Conservation (phyloP, 2,113 vertebrate genomes). For the Sardina pilchardus region DNA sequence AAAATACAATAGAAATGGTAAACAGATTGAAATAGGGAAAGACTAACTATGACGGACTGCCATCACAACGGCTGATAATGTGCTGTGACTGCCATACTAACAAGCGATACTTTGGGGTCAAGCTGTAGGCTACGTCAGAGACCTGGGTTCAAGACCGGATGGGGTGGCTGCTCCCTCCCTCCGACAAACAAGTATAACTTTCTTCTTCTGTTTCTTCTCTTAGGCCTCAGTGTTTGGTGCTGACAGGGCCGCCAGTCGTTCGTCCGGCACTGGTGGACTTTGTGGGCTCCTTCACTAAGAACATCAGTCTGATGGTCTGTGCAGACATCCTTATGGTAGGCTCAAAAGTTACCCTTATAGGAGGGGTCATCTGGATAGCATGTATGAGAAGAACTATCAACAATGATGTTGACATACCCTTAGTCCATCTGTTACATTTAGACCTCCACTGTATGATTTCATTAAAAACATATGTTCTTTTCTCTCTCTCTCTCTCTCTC, state of each 20-base stretch:
- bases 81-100: no score
- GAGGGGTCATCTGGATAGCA: background rate
- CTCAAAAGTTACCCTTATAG: background rate
- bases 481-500: background rate
- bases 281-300: slow-evolving; percentile 74
- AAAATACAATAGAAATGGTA: no score
- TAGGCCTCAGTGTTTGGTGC: slow-evolving; percentile 76
- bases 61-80: no score
- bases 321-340: slow-evolving; percentile 72
- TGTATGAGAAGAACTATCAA: background rate
- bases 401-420: background rate
- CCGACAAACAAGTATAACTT: no score
- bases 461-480: background rate
- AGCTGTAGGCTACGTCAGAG: no score
- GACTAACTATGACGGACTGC: no score
- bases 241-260: slow-evolving; percentile 70
- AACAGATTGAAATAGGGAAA: no score
- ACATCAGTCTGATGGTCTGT: slow-evolving; percentile 77
- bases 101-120: no score
- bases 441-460: no score
- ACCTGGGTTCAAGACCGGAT: no score
- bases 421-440: no score
- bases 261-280: slow-evolving; percentile 76
- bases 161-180: no score
- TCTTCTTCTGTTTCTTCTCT: background rate